These are phyloP conservation scores for Heliconius eleuchia DNA, from an alignment of 1,140 invertebrate species.

Conservation along the genomic window DNA sequence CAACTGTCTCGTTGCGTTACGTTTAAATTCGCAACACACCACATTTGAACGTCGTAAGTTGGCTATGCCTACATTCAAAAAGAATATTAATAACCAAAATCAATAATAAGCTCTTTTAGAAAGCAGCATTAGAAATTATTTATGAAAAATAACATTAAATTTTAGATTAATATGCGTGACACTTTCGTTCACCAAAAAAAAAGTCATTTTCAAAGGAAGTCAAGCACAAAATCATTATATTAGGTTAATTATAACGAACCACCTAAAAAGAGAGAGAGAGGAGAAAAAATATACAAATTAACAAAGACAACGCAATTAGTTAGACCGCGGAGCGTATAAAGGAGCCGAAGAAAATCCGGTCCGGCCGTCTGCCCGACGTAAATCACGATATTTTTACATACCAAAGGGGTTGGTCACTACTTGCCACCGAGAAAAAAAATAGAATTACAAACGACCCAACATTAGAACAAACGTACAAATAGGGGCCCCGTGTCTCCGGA, in stretches of 20 bases:
- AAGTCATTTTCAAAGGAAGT: neutral
- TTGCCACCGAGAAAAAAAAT: conserved; percentile 64
- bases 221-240: conserved; percentile 15
- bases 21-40: too few relatives aligned
- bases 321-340: conserved; percentile 45
- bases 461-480: conserved; percentile 72
- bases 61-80: too few relatives aligned
- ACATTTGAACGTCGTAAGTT: too few relatives aligned
- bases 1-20: too few relatives aligned
- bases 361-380: conserved; percentile 46
- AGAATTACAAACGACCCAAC: conserved; percentile 73
- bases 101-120: too few relatives aligned
- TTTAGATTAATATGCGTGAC: neutral
- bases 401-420: conserved; percentile 54
- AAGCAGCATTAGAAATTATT: too few relatives aligned
- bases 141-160: neutral
- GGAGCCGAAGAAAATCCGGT: conserved; percentile 44
- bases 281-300: conserved; percentile 12
- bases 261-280: neutral
- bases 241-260: neutral
- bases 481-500: conserved; percentile 67
- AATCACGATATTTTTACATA: conserved; percentile 57
- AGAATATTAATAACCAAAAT: too few relatives aligned
- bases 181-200: neutral
- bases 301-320: conserved; percentile 45